Percentiles rank a stretch among this genome's conserved stretches.
phyloP scores from a whole-genome alignment of 2,888 invertebrate species.

The Andrena flavipes region DNA sequence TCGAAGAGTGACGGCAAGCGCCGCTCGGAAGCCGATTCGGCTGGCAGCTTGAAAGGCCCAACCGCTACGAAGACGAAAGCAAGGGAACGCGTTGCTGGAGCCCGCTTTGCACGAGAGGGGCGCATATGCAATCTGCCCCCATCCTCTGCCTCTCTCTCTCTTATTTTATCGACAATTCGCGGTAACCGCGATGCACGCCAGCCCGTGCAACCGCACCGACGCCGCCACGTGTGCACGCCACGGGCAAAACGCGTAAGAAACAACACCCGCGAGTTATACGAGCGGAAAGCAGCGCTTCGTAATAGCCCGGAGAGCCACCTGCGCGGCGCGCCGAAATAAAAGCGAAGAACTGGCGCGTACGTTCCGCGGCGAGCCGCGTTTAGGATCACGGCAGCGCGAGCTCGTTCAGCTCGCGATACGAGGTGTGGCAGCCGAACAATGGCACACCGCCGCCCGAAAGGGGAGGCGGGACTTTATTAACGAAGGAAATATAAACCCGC shows the following conservation, averaged over 20 bases:
- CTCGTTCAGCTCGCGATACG: background rate
- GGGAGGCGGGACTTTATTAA: constrained; percentile 11
- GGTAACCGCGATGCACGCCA: constrained; percentile 43
- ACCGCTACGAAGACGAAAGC: constrained; percentile 2
- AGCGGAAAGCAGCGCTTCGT: constrained; percentile 34
- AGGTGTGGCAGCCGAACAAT: background rate
- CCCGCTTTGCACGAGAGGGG: constrained; percentile 34
- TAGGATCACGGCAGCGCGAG: background rate
- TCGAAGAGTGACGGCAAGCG: constrained; percentile 32
- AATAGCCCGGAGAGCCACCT: constrained; percentile 28
- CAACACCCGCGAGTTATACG: constrained; percentile 41
- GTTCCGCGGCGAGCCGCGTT: background rate
- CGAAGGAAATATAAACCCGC: constrained; percentile 13
- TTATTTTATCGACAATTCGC: constrained; percentile 60
- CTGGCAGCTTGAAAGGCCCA: constrained; percentile 12
- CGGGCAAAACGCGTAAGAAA: constrained; percentile 28
- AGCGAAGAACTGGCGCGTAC: constrained; percentile 13
- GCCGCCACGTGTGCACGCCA: constrained; percentile 32
- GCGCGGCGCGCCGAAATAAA: constrained; percentile 17
- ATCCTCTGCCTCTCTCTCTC: background rate
- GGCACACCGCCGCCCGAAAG: background rate
- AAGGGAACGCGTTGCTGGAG: constrained; percentile 31
- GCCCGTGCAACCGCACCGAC: constrained; percentile 25
- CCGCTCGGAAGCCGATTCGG: constrained; percentile 43
- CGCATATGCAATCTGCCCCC: background rate